Evolutionary conservation across 2,113 vertebrate genomes (phyloP), one percentile per base, ranked within the genome.

Genomic region (Triplophysa siluroides): DNA sequence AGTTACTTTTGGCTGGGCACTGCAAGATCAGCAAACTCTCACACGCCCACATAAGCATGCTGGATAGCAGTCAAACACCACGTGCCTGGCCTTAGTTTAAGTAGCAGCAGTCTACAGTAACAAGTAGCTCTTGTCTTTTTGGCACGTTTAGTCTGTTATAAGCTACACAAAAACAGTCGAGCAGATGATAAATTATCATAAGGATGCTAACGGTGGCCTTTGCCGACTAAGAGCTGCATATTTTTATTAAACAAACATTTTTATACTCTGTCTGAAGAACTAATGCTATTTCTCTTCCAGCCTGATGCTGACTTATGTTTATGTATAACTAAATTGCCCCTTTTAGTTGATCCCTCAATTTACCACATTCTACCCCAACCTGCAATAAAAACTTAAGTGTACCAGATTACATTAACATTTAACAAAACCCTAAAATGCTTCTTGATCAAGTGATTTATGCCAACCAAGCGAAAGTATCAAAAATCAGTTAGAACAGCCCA

Each of bases 161-260:
- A 14, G 3, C 33, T 43, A 60, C 33, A 38, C 10, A 38, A 72
- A 52, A 54, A 38, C 19, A 72, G 52, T 14, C 12, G 13, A 61
- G 43, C 9, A 43, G 71, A 43, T 21, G 2, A 74, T 61, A 74
- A 60, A 74, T 74, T 60, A 74, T 74, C n/a, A 24, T 7, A 72
- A 60, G 54, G 13, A 41, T 18, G 9, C 19, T 61, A 74, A 60
- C 60, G 60, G 21, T 60, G 19, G 54, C 2, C 33, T 2, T 9
- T 43, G 6, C n/a, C 24, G 54, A 33, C 33, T 23, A 19, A 16
- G 29, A 41, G 29, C 71, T 8, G 23, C 1, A 18, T 8, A 10
- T n/a, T 60, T 24, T 43, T 43, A 43, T 7, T 8, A 7, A 61
- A 74, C 29, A 61, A 73, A 14, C n/a, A 21, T 13, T 72, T 29